Conservation (phyloP, 2,888 invertebrate genomes). For the Mamestra brassicae region DNA sequence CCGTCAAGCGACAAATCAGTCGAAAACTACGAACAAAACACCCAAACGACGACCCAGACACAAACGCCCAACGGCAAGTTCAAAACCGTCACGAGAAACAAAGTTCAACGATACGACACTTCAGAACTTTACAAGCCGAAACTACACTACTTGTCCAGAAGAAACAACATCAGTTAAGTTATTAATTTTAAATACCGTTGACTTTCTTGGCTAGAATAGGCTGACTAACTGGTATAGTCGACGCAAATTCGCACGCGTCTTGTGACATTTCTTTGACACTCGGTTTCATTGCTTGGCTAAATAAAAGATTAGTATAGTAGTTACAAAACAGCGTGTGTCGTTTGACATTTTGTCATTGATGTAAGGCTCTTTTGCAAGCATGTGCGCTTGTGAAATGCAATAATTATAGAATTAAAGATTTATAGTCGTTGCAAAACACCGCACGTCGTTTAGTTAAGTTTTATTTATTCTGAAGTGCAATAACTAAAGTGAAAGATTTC, state of each 20-base stretch:
- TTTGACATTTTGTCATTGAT: not conserved
- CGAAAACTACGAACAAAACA: slow-evolving; percentile 85
- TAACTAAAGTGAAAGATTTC: too few species aligned
- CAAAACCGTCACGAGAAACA: slow-evolving; percentile 72
- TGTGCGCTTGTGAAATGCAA: not conserved
- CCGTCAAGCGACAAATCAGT: slow-evolving; percentile 89
- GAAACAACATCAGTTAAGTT: slow-evolving; percentile 83
- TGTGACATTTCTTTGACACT: slow-evolving; percentile 3
- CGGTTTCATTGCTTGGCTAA: not conserved
- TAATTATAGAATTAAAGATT: not conserved
- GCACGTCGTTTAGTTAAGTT: not conserved
- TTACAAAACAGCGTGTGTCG: not conserved
- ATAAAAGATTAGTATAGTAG: not conserved
- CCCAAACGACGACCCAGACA: slow-evolving; percentile 61
- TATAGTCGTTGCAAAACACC: not conserved
- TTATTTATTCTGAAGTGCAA: too few species aligned
- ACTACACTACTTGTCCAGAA: slow-evolving; percentile 83
- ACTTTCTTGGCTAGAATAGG: slow-evolving; percentile 10
- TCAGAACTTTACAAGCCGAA: slow-evolving; percentile 87
- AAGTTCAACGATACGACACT: slow-evolving; percentile 85
- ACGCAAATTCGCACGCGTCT: not conserved
- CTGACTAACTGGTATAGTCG: not conserved
- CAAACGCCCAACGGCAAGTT: slow-evolving; percentile 80
- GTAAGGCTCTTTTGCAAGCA: not conserved
- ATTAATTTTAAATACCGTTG: slow-evolving; percentile 8